Base-by-base conservation (phyloP, 2,113 vertebrate species). In the Lasiurus borealis region DNA sequence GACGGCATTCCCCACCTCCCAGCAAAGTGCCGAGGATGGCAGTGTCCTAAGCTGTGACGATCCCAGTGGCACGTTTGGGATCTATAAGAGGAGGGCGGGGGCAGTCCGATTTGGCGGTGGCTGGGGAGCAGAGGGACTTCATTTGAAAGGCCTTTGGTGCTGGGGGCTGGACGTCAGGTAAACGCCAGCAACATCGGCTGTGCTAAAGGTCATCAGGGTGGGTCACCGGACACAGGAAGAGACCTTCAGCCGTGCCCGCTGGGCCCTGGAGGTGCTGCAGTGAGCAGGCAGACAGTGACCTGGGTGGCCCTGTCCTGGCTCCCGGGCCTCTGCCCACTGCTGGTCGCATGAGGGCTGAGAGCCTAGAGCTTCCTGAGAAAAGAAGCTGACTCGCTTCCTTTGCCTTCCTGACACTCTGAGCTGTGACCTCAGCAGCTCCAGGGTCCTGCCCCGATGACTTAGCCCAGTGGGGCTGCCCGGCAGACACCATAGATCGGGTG, bases 381-480 rank as follows among this genome's bases (percentile, higher is more conserved):
- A 94, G 44, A 7, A 15, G 69, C 75, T 50, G 72, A 90, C 89
- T 76, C 2, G 6, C 54, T 80, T 91, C 75, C 57, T 93, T 16
- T 75, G 59, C 54, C 23, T 66, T 40, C 23, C 11, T 0, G 3
- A 31, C n/a, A n/a, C 64, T 16, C 87, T 40, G 40, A 59, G 19
- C 73, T 21, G 59, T 1, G 11, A 52, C 59, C 78, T 94, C 94
- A 93, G 90, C 90, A 85, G n/a, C 73, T 40, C 19, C 23, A 5
- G 31, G 48, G 57, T 72, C 34, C 15, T 7, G 71, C 59, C 36
- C 11, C 34, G 2, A 21, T 44, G 29, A 46, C 46, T 46, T 46
- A 18, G 86, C 54, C 36, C 48, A 8, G 36, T 48, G 1, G 31
- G 71, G 48, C 75, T 0, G 4, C 57, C 23, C 44, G 31, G 68